A percentile compares a stretch with the other conserved stretches of the same genome.
Conservation (phyloP, 2,888 invertebrate species). For the Aromia moschata region DNA sequence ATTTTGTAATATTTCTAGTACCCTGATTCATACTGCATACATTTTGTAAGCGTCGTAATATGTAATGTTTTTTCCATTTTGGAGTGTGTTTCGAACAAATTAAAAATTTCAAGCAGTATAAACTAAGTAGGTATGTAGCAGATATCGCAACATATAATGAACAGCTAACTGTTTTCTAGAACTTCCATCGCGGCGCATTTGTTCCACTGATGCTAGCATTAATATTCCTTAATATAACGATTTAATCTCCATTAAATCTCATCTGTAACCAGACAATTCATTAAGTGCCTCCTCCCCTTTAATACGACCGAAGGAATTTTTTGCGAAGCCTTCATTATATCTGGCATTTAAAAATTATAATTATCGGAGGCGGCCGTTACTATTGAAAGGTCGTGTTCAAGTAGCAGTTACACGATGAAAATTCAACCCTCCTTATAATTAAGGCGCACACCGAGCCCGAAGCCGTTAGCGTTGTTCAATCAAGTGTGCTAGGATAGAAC, state of each 20-base stretch:
- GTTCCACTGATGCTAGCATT: background rate
- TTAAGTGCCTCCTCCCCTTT: conserved; percentile 32
- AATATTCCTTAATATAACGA: conserved; percentile 11
- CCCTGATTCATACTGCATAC: too few relatives aligned
- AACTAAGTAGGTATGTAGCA: too few relatives aligned
- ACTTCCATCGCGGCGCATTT: background rate
- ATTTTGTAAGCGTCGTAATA: too few relatives aligned
- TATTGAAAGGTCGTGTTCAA: conserved; percentile 33
- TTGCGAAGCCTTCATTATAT: conserved; percentile 41
- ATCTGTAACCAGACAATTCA: conserved; percentile 24
- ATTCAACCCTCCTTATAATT: conserved; percentile 35
- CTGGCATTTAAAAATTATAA: conserved; percentile 51
- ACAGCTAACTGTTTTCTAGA: conserved; percentile 2
- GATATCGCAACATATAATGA: background rate
- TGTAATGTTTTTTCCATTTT: too few relatives aligned
- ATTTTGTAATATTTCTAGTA: too few relatives aligned
- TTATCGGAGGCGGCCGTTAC: conserved; percentile 32
- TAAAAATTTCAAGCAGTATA: too few relatives aligned
- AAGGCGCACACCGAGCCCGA: conserved; percentile 17
- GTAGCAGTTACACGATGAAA: conserved; percentile 35
- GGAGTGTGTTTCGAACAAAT: too few relatives aligned
- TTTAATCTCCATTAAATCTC: conserved; percentile 24
- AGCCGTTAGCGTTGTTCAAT: conserved; percentile 26
- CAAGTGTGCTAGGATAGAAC: conserved; percentile 25
- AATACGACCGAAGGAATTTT: conserved; percentile 29